Percentiles rank a stretch among this genome's conserved stretches.
Evolutionary conservation across 2,888 invertebrate species (phyloP).

Genomic region (Platerodrilus igneus): DNA sequence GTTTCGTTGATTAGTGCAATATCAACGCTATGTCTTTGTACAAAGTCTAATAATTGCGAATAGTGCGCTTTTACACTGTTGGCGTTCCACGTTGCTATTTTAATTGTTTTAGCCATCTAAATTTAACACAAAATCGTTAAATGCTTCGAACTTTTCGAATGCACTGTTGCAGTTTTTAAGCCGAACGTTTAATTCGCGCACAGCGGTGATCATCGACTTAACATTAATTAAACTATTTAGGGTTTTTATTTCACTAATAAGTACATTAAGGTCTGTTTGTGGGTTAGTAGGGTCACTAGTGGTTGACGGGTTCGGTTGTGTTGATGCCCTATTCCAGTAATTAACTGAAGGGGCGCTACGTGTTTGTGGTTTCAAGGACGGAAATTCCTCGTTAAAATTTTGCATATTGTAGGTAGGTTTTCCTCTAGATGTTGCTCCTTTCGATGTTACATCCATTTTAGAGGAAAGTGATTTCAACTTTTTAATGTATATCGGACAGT

Average conservation of each 20-base stretch:
- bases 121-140: not conserved
- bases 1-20: not conserved
- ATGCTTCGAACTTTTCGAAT: not conserved
- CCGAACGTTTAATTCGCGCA: not conserved
- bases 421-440: not conserved
- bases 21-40: not conserved
- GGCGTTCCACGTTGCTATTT: not conserved
- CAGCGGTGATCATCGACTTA: not conserved
- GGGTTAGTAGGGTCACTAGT: too few relatives aligned
- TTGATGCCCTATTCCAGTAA: too few relatives aligned
- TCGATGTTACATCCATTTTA: not conserved
- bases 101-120: not conserved
- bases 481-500: not conserved
- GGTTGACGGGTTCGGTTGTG: not conserved
- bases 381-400: not conserved
- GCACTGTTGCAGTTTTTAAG: not conserved
- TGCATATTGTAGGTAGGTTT: not conserved
- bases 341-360: not conserved
- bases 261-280: not conserved
- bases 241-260: not conserved
- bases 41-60: not conserved
- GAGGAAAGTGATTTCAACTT: too few relatives aligned
- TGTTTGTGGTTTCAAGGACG: not conserved
- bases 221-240: not conserved
- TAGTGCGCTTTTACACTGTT: not conserved